Percentiles rank a stretch among this genome's conserved stretches.
Evolutionary conservation across 2,888 invertebrate species (phyloP).

Genomic region (Apotomis turbidana): DNA sequence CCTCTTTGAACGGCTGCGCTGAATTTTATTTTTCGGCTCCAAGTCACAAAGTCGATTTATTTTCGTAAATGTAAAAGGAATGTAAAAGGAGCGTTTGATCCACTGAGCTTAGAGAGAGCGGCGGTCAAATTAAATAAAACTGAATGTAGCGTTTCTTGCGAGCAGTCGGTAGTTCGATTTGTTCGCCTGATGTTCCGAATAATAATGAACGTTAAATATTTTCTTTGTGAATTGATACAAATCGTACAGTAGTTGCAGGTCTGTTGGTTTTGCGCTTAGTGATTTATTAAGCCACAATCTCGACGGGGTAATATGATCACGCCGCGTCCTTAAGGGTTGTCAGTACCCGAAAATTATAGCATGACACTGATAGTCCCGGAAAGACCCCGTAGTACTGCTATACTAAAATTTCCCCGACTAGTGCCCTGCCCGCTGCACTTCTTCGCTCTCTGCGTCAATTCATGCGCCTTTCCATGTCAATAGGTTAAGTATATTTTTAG

Average conservation of each 20-base stretch:
- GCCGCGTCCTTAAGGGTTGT: too few relatives aligned
- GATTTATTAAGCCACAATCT: neutral
- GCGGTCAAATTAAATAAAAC: conserved; percentile 4
- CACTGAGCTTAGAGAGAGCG: conserved; percentile 43
- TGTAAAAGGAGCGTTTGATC: conserved; percentile 52
- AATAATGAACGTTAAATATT: neutral
- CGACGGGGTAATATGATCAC: neutral
- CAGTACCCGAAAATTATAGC: too few relatives aligned
- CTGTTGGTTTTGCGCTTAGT: neutral
- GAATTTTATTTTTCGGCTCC: conserved; percentile 57
- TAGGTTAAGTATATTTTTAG: conserved; percentile 19
- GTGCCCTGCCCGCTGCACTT: neutral
- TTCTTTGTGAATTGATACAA: too few relatives aligned
- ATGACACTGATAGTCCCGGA: too few relatives aligned
- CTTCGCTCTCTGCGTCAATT: conserved; percentile 1
- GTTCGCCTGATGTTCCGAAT: neutral
- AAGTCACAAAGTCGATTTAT: conserved; percentile 54
- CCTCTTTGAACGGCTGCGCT: conserved; percentile 50
- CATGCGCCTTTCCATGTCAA: conserved; percentile 7
- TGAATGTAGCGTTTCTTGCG: neutral
- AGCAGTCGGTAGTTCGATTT: neutral
- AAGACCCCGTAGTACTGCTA: too few relatives aligned
- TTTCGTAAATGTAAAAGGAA: conserved; percentile 50
- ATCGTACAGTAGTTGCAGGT: neutral
- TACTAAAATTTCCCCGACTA: too few relatives aligned